Percentiles rank a stretch among this genome's conserved stretches.
Evolutionary conservation across 2,888 invertebrate genomes (phyloP).

Genomic region (Andrena bicolor): DNA sequence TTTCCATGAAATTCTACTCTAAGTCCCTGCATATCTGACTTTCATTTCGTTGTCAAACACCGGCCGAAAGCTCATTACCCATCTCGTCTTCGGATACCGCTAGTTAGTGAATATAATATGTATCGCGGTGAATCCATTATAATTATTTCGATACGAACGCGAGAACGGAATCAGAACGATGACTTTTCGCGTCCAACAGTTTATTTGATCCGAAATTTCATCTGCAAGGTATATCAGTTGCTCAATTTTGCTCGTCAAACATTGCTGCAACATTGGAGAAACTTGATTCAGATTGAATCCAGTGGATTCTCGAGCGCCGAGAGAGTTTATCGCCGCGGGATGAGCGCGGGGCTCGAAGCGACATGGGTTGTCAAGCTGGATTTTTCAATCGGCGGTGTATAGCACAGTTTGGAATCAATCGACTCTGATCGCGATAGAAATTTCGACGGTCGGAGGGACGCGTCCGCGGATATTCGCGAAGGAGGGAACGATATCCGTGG

Average conservation of each 20-base stretch:
- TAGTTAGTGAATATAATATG: not conserved
- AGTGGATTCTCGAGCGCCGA: not conserved
- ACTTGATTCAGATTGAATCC: not conserved
- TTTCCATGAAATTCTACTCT: constrained; percentile 24
- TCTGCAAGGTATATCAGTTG: too few species aligned
- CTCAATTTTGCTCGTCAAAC: not conserved
- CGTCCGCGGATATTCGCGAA: constrained; percentile 26
- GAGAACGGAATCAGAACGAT: not conserved
- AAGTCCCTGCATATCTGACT: constrained; percentile 17
- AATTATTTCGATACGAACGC: constrained; percentile 4
- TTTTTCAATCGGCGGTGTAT: constrained; percentile 28
- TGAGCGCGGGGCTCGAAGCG: constrained; percentile 3
- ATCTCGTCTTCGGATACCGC: constrained; percentile 23
- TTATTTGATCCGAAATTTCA: too few species aligned
- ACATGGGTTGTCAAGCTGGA: constrained; percentile 17
- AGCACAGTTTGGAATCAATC: constrained; percentile 45
- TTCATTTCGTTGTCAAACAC: constrained; percentile 45
- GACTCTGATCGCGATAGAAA: constrained; percentile 41
- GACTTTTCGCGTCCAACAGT: too few species aligned
- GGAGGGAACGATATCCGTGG: constrained; percentile 49
- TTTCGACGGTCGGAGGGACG: constrained; percentile 35
- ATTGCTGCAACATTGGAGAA: not conserved
- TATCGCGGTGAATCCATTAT: too few species aligned
- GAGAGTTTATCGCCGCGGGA: constrained; percentile 1
- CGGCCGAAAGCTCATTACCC: constrained; percentile 21